These are phyloP conservation scores for Pangasius djambal DNA, from an alignment of 2,797 vertebrate genomes.

Conservation along the genomic window DNA sequence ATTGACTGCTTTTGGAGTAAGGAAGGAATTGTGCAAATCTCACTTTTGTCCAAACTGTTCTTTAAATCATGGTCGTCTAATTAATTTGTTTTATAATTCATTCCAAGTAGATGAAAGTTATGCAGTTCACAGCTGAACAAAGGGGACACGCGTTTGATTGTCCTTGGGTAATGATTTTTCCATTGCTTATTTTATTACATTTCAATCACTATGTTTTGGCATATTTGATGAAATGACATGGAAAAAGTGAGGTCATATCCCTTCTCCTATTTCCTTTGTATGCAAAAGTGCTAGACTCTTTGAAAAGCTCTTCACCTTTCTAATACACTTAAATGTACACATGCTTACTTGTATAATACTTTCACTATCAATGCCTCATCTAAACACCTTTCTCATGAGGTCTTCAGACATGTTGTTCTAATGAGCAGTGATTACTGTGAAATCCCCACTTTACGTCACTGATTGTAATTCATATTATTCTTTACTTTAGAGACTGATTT, in stretches of 20 bases:
- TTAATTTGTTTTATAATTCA: neutral
- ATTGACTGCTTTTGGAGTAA: neutral
- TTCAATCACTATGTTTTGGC: neutral
- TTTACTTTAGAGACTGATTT: neutral
- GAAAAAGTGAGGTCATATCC: neutral
- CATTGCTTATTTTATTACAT: neutral
- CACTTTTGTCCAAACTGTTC: neutral
- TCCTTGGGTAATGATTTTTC: neutral
- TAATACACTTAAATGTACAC: neutral
- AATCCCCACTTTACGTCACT: neutral
- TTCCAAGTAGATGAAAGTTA: neutral
- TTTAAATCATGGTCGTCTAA: neutral
- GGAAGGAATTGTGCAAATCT: neutral
- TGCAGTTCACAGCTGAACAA: neutral
- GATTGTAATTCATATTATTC: neutral
- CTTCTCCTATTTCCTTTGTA: neutral
- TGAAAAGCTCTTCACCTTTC: neutral
- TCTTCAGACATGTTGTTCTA: neutral
- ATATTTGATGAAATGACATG: neutral
- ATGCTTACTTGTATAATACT: neutral
- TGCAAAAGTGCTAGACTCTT: neutral
- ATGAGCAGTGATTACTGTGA: neutral
- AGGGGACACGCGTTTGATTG: neutral
- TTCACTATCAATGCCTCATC: neutral
- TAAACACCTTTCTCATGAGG: neutral